phyloP scores from a whole-genome alignment of 2,888 invertebrate species.

The Caenorhabditis sp. region DNA sequence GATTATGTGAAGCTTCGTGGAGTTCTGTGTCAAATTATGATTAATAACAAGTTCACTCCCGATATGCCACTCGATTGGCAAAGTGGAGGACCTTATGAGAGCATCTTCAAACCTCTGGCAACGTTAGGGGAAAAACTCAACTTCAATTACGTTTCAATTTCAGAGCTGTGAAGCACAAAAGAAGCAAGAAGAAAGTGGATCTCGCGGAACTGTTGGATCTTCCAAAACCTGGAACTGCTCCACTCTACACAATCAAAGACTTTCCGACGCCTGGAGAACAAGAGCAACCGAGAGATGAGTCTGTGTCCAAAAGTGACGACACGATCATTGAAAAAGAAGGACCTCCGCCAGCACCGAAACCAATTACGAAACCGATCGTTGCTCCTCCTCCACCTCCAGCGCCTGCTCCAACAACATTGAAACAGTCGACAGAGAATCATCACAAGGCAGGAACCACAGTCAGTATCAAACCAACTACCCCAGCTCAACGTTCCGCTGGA shows the following conservation, averaged over 20 bases:
- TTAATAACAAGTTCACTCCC: slow-evolving; percentile 31
- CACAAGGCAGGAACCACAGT: slow-evolving; percentile 20
- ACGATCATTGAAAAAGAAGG: slow-evolving; percentile 55
- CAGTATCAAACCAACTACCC: slow-evolving; percentile 2
- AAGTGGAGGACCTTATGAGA: slow-evolving; percentile 38
- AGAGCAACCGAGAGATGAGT: slow-evolving; percentile 33
- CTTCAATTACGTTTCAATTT: background rate
- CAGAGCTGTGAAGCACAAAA: slow-evolving; percentile 30
- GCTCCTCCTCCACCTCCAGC: background rate
- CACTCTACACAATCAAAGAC: slow-evolving; percentile 13
- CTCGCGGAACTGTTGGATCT: slow-evolving; percentile 46
- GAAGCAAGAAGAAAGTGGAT: slow-evolving; percentile 35
- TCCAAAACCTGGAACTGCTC: slow-evolving; percentile 19
- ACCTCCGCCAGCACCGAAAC: slow-evolving; percentile 35
- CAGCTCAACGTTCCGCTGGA: background rate
- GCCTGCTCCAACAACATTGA: background rate
- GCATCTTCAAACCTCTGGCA: slow-evolving; percentile 35
- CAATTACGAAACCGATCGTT: slow-evolving; percentile 1
- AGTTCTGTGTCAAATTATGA: slow-evolving; percentile 51
- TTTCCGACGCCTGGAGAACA: slow-evolving; percentile 43
- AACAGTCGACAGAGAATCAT: background rate
- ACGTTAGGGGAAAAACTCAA: slow-evolving; percentile 24
- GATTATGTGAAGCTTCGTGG: slow-evolving; percentile 56
- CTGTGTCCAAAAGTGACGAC: slow-evolving; percentile 62
- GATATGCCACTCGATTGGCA: slow-evolving; percentile 64